phyloP scores from a whole-genome alignment of 2,888 invertebrate genomes.

The Eugnorisma glareosa region DNA sequence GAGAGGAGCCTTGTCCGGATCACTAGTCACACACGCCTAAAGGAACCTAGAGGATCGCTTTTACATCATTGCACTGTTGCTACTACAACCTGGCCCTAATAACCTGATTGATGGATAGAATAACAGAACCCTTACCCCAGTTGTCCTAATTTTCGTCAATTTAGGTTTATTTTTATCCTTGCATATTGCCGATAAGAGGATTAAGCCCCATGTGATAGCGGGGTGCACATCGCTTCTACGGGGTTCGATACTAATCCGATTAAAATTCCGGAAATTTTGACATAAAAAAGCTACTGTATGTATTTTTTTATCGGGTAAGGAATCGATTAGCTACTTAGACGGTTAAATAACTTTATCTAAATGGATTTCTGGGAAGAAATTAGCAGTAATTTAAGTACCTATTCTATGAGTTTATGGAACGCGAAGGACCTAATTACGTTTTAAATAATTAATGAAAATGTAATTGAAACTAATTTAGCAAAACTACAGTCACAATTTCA shows the following conservation, averaged over 20 bases:
- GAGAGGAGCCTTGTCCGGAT: no score
- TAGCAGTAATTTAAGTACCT: not conserved
- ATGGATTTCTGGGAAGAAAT: not conserved
- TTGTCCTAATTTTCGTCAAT: not conserved
- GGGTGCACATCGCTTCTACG: not conserved
- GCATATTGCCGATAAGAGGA: conserved; percentile 12
- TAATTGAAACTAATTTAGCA: no score
- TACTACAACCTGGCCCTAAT: not conserved
- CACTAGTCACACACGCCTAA: no score
- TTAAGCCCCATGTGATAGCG: conserved; percentile 19
- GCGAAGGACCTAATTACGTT: not conserved
- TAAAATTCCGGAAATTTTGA: conserved; percentile 19
- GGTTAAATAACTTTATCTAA: not conserved
- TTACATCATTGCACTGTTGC: no score
- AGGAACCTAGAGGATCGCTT: no score
- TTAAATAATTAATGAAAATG: not conserved
- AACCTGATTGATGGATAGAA: not conserved
- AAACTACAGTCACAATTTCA: conserved; percentile 20
- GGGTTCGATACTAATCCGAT: conserved; percentile 24
- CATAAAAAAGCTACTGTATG: conserved; percentile 25
- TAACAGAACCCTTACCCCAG: not conserved
- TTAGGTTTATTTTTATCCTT: conserved; percentile 7
- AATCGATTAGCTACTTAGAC: not conserved
- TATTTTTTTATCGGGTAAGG: conserved; percentile 21
- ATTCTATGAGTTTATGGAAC: not conserved